Evolutionary conservation across 2,113 vertebrate species (phyloP).

Genomic region (Hypocryptadius cinnamomeus): DNA sequence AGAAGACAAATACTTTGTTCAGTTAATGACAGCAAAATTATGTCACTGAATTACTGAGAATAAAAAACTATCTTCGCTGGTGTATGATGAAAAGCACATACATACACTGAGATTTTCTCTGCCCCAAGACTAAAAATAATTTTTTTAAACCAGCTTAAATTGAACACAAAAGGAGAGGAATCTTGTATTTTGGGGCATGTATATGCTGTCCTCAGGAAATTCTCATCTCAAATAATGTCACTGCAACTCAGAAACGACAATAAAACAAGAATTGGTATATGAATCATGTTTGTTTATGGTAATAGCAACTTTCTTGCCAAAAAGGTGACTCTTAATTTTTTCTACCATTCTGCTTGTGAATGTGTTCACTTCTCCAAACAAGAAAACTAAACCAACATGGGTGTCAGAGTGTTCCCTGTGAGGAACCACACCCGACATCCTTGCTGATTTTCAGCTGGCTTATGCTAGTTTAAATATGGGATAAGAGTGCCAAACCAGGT

Average conservation of each 20-base stretch:
- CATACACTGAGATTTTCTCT: background rate
- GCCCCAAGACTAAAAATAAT: background rate
- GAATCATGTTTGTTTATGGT: background rate
- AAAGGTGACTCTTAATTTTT: background rate
- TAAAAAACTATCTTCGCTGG: background rate
- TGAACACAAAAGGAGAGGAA: background rate
- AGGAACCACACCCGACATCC: background rate
- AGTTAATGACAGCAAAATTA: background rate
- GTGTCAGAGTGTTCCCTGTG: background rate
- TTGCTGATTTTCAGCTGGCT: background rate
- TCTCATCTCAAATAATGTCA: background rate
- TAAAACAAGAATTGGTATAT: background rate
- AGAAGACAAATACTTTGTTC: background rate
- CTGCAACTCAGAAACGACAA: background rate
- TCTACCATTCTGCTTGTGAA: background rate
- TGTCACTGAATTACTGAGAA: background rate
- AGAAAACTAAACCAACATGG: background rate
- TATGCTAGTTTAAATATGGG: background rate
- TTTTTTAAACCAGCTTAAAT: background rate
- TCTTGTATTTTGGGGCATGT: background rate
- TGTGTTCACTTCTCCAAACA: background rate
- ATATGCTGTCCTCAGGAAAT: background rate
- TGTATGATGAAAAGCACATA: background rate
- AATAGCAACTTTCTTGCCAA: background rate
- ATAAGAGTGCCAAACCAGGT: background rate